Percentiles rank a stretch among this genome's conserved stretches.
These are phyloP conservation scores for Danio aesculapii DNA, from an alignment of 2,797 vertebrate genomes.

Conservation along the genomic window DNA sequence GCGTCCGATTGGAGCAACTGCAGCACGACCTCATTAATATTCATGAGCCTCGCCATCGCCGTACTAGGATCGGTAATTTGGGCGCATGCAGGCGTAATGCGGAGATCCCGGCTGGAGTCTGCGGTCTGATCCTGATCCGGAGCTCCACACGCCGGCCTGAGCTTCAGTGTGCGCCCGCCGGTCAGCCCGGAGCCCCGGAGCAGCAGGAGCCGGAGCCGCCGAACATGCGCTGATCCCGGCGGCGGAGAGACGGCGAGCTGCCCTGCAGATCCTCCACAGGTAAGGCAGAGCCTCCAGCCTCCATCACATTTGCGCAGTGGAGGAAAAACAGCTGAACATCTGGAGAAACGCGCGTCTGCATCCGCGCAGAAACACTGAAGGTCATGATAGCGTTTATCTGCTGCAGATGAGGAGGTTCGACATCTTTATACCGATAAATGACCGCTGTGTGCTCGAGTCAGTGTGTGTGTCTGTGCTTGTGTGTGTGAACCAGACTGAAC, in stretches of 20 bases:
- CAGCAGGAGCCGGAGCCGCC: not conserved
- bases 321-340: too few relatives aligned
- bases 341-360: too few relatives aligned
- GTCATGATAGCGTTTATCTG: too few relatives aligned
- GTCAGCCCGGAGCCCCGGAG: not conserved
- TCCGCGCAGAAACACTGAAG: too few relatives aligned
- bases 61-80: slow-evolving; percentile 28
- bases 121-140: not conserved
- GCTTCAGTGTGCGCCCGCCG: not conserved
- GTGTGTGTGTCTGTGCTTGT: too few relatives aligned
- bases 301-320: not conserved
- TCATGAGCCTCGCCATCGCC: not conserved
- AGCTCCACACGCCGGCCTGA: not conserved
- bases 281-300: not conserved
- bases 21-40: not conserved
- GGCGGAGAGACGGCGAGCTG: not conserved
- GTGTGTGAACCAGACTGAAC: too few relatives aligned
- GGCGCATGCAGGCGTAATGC: slow-evolving; percentile 81
- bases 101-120: slow-evolving; percentile 67
- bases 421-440: too few relatives aligned
- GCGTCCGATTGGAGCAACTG: not conserved
- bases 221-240: too few relatives aligned
- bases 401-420: too few relatives aligned
- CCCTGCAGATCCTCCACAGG: slow-evolving; percentile 63
- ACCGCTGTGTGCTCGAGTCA: too few relatives aligned